These are phyloP conservation scores for Sebastes dallii DNA, from an alignment of 2,797 vertebrate genomes.

Conservation along the genomic window DNA sequence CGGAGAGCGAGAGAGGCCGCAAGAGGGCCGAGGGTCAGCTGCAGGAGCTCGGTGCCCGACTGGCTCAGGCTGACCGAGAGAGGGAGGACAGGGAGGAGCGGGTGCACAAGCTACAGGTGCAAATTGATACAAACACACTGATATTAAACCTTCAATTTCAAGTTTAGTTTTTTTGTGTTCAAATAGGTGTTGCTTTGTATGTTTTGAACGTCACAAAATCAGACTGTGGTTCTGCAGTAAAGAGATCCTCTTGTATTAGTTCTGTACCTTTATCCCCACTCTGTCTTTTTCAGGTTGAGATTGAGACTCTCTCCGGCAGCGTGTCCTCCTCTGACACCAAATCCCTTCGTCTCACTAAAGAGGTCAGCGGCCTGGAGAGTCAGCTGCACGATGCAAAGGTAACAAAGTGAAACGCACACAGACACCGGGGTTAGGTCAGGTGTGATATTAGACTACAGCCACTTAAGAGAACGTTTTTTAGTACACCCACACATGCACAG, in stretches of 20 bases:
- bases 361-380: slow-evolving; percentile 86
- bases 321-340: slow-evolving; percentile 87
- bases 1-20: slow-evolving; percentile 88
- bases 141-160: neutral
- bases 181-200: neutral
- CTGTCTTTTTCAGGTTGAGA: slow-evolving; percentile 81
- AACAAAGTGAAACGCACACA: slow-evolving; percentile 29
- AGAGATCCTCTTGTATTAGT: neutral
- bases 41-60: slow-evolving; percentile 85
- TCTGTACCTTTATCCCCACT: neutral
- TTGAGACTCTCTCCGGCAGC: slow-evolving; percentile 82
- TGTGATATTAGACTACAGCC: neutral
- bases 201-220: neutral
- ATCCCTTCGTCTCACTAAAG: slow-evolving; percentile 87
- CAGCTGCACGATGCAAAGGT: slow-evolving; percentile 91
- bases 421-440: slow-evolving; percentile 24
- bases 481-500: slow-evolving; percentile 70
- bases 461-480: neutral
- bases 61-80: slow-evolving; percentile 85
- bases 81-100: slow-evolving; percentile 84
- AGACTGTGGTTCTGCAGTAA: neutral
- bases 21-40: slow-evolving; percentile 88
- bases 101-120: slow-evolving; percentile 88
- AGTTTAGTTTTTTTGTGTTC: neutral
- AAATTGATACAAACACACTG: neutral